Conservation (phyloP, 2,888 invertebrate species). For the Sminthurides aquaticus region DNA sequence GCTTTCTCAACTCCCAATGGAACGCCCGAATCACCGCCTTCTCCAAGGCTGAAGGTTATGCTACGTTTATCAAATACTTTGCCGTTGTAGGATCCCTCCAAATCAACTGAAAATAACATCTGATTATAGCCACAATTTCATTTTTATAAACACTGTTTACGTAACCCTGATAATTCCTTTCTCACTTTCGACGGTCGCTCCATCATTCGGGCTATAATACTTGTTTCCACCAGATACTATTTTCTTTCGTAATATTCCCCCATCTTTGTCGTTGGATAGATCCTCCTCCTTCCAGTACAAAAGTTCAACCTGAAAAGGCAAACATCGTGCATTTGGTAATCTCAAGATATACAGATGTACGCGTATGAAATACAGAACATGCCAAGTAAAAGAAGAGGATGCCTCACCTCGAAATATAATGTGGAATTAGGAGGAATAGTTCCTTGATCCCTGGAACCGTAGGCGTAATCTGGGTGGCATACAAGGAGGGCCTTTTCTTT, state of each 20-base stretch:
- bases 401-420: conserved; percentile 72
- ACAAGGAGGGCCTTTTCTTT: conserved; percentile 76
- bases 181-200: conserved; percentile 73
- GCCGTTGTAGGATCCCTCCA: conserved; percentile 61
- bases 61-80: conserved; percentile 71
- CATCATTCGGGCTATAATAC: conserved; percentile 69
- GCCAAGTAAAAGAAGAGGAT: neutral
- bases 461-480: conserved; percentile 83
- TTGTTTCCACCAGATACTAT: conserved; percentile 56
- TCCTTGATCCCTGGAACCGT: conserved; percentile 76
- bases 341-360: conserved; percentile 9
- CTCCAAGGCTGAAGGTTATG: conserved; percentile 74
- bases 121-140: too few relatives aligned
- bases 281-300: conserved; percentile 82
- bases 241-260: conserved; percentile 67
- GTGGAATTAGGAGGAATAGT: conserved; percentile 82
- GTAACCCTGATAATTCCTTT: too few relatives aligned
- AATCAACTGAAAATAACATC: conserved; percentile 62
- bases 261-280: conserved; percentile 73
- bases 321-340: conserved; percentile 18
- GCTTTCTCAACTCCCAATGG: conserved; percentile 76
- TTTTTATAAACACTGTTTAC: too few relatives aligned
- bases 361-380: neutral
- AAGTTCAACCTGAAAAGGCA: conserved; percentile 65
- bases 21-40: conserved; percentile 67